Evolutionary conservation across 2,888 invertebrate genomes (phyloP).

Genomic region (Cancer borealis): DNA sequence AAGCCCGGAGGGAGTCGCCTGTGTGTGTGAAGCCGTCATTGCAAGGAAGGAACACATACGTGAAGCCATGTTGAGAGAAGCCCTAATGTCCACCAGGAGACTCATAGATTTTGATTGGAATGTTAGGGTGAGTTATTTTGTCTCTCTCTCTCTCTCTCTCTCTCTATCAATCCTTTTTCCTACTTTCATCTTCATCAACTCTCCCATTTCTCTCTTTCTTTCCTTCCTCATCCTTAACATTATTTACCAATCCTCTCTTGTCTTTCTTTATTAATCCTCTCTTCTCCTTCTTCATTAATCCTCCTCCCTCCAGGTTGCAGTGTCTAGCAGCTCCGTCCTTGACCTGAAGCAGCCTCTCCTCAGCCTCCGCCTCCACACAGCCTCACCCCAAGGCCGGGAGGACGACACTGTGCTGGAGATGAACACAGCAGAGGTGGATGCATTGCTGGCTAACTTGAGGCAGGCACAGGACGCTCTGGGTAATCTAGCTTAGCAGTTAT

Average conservation of each 20-base stretch:
- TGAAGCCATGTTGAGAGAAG: constrained; percentile 34
- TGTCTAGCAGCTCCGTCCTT: constrained; percentile 66
- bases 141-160: background rate
- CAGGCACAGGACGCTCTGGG: constrained; percentile 45
- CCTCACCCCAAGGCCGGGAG: background rate
- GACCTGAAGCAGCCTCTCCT: constrained; percentile 57
- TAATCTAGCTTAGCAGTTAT: background rate
- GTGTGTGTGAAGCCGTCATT: constrained; percentile 17
- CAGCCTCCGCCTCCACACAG: constrained; percentile 57
- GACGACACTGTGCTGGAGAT: constrained; percentile 54
- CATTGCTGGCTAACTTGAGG: constrained; percentile 44
- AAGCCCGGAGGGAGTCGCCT: background rate
- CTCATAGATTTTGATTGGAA: constrained; percentile 66
- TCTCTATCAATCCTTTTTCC: background rate
- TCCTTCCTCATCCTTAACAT: background rate
- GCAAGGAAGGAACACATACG: constrained; percentile 45
- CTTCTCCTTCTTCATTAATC: background rate
- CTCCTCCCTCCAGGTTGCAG: constrained; percentile 45
- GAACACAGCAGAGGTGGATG: constrained; percentile 60
- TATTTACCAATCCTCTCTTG: background rate
- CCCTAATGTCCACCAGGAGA: background rate
- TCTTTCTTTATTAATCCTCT: background rate
- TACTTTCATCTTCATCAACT: too few relatives aligned
- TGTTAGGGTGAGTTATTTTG: constrained; percentile 48
- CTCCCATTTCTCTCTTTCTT: background rate